A percentile compares a stretch with the other conserved stretches of the same genome.
Evolutionary conservation across 2,113 vertebrate genomes (phyloP).

Genomic region (Eptesicus fuscus): DNA sequence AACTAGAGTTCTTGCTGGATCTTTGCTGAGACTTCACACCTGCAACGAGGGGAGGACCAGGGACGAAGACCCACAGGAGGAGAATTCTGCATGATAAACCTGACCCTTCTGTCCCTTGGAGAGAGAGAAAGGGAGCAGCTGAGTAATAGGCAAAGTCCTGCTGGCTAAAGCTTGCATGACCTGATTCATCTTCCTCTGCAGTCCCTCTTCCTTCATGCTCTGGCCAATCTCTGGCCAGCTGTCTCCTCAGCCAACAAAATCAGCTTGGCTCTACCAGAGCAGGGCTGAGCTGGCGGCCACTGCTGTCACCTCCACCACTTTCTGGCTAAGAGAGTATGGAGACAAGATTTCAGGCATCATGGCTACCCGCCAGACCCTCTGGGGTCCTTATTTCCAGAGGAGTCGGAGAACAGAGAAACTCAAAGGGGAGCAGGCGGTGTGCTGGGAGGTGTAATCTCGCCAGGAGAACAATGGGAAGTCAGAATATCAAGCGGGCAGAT

Average conservation of each 20-base stretch:
- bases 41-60: too few species aligned
- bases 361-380: not conserved
- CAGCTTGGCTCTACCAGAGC: not conserved
- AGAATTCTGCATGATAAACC: not conserved
- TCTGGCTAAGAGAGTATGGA: not conserved
- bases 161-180: not conserved
- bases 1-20: not conserved
- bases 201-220: slow-evolving; percentile 39
- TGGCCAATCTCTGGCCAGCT: not conserved
- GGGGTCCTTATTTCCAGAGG: not conserved
- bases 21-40: not conserved
- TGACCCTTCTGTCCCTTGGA: not conserved
- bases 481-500: slow-evolving; percentile 16
- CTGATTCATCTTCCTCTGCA: not conserved
- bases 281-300: not conserved
- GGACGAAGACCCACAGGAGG: not conserved
- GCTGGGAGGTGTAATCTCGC: not conserved
- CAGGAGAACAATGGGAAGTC: slow-evolving; percentile 44
- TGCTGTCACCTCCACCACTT: not conserved
- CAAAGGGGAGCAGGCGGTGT: not conserved
- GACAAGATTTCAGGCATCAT: accelerated
- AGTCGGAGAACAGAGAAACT: slow-evolving; percentile 18
- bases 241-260: slow-evolving; percentile 15
- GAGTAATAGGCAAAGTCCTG: not conserved
- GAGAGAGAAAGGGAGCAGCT: slow-evolving; percentile 7